These are phyloP conservation scores for Etheostoma nigrum DNA, from an alignment of 2,797 vertebrate genomes.

Conservation along the genomic window DNA sequence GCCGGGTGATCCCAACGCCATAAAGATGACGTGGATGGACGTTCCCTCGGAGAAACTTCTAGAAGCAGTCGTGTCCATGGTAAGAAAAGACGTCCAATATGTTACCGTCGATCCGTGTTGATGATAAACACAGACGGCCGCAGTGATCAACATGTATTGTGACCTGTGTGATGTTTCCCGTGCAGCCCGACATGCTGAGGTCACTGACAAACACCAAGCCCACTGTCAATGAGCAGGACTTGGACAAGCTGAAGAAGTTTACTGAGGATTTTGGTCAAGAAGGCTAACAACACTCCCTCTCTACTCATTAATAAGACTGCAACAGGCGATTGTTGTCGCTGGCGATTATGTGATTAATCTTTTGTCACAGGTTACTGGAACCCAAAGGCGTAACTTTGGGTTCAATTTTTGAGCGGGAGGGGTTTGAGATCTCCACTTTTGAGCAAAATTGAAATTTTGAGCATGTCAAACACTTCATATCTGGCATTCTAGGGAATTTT, in stretches of 20 bases:
- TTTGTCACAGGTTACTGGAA: neutral
- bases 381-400: neutral
- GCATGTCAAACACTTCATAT: too few relatives aligned
- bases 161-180: conserved; percentile 4
- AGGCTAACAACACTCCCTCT: conserved; percentile 79
- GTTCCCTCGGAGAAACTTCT: conserved; percentile 92
- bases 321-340: neutral
- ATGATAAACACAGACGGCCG: neutral
- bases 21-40: conserved; percentile 94
- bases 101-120: neutral
- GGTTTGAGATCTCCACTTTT: too few relatives aligned
- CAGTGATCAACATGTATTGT: neutral
- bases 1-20: conserved; percentile 87
- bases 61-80: conserved; percentile 94
- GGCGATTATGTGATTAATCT: neutral
- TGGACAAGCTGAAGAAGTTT: conserved; percentile 94
- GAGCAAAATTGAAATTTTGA: too few relatives aligned
- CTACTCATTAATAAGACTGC: conserved; percentile 4
- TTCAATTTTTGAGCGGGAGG: too few relatives aligned
- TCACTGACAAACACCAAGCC: conserved; percentile 91
- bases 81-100: conserved; percentile 64
- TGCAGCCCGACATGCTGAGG: conserved; percentile 90
- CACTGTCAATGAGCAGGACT: conserved; percentile 94
- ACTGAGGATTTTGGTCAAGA: conserved; percentile 98
- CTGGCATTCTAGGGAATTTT: too few relatives aligned